Base-by-base conservation (phyloP, 1,140 invertebrate genomes). In the Proales similis region DNA sequence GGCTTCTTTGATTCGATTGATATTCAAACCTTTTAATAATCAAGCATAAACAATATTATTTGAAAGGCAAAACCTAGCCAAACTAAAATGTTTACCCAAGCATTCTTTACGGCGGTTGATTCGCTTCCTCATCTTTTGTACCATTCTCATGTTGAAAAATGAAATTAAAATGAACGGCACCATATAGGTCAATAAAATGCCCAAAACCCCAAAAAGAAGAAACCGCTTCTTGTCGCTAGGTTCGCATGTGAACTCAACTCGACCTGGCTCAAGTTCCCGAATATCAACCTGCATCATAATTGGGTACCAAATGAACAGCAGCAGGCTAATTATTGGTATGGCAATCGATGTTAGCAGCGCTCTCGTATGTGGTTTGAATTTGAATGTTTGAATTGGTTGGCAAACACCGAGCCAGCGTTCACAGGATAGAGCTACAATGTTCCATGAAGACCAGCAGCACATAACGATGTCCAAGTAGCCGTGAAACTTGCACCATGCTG, bases 401-500 rank as follows among this genome's bases (percentile, higher is more conserved):
- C 51, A 57, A 14, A 57, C 45, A 24, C 36, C 32, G 36, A 42
- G 39, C 51, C 51, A 57, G 39, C 51, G 39, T 19, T 57, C 51
- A 14, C 45, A 42, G 2, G 51, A 57, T 27, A 57, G 30, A 9
- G 51, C 33, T 7, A 57, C 51, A 17, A 57, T 42, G 29, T 57
- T 57, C 51, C 51, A 57, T 0, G 51, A 36, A 17, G 51, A 57
- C 51, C 51, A 57, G n/a, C 51, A 42, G 20, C 51, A 57, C 24
- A 57, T 42, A 12, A 57, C 51, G 12, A 57, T 57, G 20, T 57
- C 51, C 29, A 57, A 57, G 20, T 57, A 57, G 11, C 51, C 51
- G 11, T 57, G 51, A 9, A 42, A 42, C 17, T 42, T 39, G 22
- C 51, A 57, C 51, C 51, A 57, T 27, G 45, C 39, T 29, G 27